Percentiles rank a stretch among this genome's conserved stretches.
These are phyloP conservation scores for Pachydiplax longipennis DNA, from an alignment of 2,888 invertebrate species.

Conservation along the genomic window DNA sequence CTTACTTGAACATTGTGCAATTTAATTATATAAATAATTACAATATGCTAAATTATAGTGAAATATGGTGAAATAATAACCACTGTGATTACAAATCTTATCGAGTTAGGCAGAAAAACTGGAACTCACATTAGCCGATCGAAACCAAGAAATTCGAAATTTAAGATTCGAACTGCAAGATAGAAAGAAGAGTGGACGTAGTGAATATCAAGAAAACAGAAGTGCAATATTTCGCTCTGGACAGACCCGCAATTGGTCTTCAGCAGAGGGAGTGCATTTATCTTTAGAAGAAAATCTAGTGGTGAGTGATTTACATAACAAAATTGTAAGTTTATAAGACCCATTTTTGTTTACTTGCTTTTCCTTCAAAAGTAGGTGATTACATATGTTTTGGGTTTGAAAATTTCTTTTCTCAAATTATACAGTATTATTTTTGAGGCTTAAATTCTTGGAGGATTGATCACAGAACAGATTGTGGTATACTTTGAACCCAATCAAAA, in stretches of 20 bases:
- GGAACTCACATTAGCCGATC: slow-evolving; percentile 52
- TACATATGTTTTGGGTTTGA: not conserved
- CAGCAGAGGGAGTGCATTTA: slow-evolving; percentile 48
- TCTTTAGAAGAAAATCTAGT: not conserved
- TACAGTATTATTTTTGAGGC: not conserved
- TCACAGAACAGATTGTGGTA: too few relatives aligned
- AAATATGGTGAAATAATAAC: not conserved
- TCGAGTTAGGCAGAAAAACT: slow-evolving; percentile 55
- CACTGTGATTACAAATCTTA: not conserved
- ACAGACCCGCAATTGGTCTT: slow-evolving; percentile 44
- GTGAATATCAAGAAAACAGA: not conserved
- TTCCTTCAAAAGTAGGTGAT: too few relatives aligned
- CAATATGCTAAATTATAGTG: not conserved
- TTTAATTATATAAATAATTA: not conserved
- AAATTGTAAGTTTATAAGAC: too few relatives aligned
- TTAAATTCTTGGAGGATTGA: not conserved
- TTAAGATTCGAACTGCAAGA: slow-evolving; percentile 49
- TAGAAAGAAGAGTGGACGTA: not conserved
- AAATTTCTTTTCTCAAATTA: not conserved
- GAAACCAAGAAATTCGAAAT: slow-evolving; percentile 52
- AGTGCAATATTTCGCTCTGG: not conserved
- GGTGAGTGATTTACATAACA: not conserved
- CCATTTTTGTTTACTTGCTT: too few relatives aligned
- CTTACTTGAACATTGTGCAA: not conserved
- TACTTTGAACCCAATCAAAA: too few relatives aligned